phyloP scores from a whole-genome alignment of 2,113 vertebrate species.

The Lepus timidus region DNA sequence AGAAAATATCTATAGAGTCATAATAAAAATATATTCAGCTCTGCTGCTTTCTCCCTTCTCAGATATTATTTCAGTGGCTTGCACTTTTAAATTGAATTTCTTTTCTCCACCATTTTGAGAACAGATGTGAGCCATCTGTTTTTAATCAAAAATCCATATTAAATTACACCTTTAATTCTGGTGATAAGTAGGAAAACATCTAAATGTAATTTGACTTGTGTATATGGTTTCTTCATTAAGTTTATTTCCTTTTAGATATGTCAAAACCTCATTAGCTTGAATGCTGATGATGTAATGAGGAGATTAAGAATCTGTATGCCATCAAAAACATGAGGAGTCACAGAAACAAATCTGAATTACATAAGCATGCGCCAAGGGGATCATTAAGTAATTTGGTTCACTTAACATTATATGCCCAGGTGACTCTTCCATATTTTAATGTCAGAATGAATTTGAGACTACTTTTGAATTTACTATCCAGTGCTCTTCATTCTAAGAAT shows the following conservation, averaged over 20 bases:
- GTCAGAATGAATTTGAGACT: conserved; percentile 30
- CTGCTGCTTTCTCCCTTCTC: conserved; percentile 4
- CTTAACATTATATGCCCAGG: conserved; percentile 52
- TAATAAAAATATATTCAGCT: background rate
- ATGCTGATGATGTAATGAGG: conserved; percentile 56
- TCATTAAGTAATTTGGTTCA: conserved; percentile 56
- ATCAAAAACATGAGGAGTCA: background rate
- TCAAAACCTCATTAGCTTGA: conserved; percentile 70
- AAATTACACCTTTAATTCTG: conserved; percentile 77
- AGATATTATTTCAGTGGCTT: conserved; percentile 39
- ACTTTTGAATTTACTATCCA: conserved; percentile 25
- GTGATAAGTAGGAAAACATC: conserved; percentile 74
- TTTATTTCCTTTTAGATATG: conserved; percentile 65
- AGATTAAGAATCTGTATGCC: conserved; percentile 52
- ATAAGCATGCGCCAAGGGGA: conserved; percentile 8
- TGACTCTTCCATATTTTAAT: conserved; percentile 47
- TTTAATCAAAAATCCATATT: conserved; percentile 77
- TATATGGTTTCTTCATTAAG: conserved; percentile 73
- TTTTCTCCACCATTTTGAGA: conserved; percentile 41
- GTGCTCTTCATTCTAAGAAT: background rate
- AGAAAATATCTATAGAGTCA: background rate
- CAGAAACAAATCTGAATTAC: conserved; percentile 36
- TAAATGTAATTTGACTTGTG: conserved; percentile 77
- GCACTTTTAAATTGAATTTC: conserved; percentile 11
- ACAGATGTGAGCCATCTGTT: conserved; percentile 80